phyloP scores from a whole-genome alignment of 2,888 invertebrate genomes.

The Hirtodrosophila confusa region DNA sequence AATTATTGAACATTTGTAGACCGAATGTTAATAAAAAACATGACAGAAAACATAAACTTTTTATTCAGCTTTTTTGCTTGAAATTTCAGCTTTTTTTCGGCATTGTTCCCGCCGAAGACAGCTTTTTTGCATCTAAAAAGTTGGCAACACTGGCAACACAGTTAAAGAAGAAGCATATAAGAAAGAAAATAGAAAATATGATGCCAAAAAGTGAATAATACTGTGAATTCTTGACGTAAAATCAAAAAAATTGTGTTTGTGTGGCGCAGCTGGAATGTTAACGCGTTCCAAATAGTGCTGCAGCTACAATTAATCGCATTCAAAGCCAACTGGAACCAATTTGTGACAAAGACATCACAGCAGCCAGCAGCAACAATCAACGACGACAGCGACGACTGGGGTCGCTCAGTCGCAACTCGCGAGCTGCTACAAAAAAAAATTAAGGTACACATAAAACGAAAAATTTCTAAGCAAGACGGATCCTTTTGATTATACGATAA shows the following conservation, averaged over 20 bases:
- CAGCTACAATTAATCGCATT: conserved; percentile 31
- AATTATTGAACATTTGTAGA: no score
- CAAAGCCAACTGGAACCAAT: conserved; percentile 14
- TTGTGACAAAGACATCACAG: conserved; percentile 48
- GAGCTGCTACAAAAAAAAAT: conserved; percentile 41
- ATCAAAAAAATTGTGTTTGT: conserved; percentile 36
- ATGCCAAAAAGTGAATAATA: conserved; percentile 64
- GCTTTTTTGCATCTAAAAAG: no score
- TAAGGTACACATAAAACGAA: conserved; percentile 55
- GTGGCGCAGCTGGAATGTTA: conserved; percentile 47
- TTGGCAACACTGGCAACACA: no score
- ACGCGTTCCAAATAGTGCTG: conserved; percentile 37
- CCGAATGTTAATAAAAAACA: no score
- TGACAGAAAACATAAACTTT: no score
- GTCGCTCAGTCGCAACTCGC: conserved; percentile 35
- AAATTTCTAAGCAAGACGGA: conserved; percentile 4
- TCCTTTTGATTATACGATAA: conserved; percentile 32
- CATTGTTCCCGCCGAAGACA: no score
- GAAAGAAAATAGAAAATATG: conserved; percentile 72
- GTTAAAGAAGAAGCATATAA: conserved; percentile 38
- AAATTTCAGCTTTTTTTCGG: no score
- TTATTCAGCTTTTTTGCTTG: no score
- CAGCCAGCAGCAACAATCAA: conserved; percentile 41
- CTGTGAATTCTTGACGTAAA: conserved; percentile 47
- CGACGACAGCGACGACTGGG: conserved; percentile 34